Evolutionary conservation across 2,888 invertebrate species (phyloP).

Genomic region (Athalia circularis): DNA sequence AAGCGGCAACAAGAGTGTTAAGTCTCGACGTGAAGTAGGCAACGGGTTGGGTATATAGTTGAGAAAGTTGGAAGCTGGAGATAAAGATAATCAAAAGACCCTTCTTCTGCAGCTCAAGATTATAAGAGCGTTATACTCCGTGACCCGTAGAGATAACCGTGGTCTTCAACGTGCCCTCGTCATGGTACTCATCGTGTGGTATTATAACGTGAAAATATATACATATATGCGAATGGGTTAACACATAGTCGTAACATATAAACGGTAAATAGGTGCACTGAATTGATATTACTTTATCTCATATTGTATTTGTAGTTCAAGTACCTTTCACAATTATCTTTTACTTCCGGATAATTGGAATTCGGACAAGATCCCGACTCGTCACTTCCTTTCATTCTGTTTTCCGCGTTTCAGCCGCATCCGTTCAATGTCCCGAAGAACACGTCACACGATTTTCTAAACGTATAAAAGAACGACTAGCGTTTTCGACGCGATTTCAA

Average conservation of each 20-base stretch:
- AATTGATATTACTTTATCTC: no score
- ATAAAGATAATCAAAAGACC: conserved; percentile 68
- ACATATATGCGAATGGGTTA: neutral
- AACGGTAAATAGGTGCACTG: no score
- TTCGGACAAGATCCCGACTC: no score
- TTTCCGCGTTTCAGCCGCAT: no score
- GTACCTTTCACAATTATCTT: no score
- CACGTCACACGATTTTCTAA: no score
- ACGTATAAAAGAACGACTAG: no score
- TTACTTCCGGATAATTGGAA: no score
- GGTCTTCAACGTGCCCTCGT: conserved; percentile 47
- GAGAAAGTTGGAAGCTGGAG: conserved; percentile 59
- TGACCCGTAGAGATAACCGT: conserved; percentile 71
- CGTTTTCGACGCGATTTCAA: no score
- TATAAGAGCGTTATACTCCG: conserved; percentile 63
- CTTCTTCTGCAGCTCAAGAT: conserved; percentile 66
- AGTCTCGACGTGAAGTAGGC: conserved; percentile 24
- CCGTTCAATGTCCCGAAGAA: no score
- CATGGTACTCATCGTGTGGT: conserved; percentile 6
- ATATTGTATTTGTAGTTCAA: no score
- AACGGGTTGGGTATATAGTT: conserved; percentile 6
- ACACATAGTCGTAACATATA: neutral
- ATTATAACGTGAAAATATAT: neutral
- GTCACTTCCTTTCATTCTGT: no score
- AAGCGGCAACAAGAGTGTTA: conserved; percentile 23